Conservation (phyloP, 2,888 invertebrate genomes). For the Heliconius charithonia region DNA sequence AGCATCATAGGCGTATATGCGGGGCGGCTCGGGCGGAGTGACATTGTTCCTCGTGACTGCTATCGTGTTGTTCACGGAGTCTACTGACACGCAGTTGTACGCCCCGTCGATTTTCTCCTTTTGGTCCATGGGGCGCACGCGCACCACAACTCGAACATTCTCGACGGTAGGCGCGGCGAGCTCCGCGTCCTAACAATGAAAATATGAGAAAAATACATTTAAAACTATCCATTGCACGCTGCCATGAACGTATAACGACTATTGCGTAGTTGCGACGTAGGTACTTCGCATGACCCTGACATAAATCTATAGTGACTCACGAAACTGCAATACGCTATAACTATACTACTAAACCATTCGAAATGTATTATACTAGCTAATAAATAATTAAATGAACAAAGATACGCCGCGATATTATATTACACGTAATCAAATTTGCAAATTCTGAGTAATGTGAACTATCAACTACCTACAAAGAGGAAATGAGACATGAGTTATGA, state of each 20-base stretch:
- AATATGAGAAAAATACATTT: constrained; percentile 39
- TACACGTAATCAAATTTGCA: constrained; percentile 44
- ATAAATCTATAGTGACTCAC: constrained; percentile 57
- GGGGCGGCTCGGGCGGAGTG: constrained; percentile 89
- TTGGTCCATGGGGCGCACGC: constrained; percentile 96
- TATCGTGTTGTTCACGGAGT: constrained; percentile 89
- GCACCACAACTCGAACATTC: constrained; percentile 97
- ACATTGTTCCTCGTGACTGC: constrained; percentile 90
- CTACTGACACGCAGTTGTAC: constrained; percentile 89
- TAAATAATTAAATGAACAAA: not conserved
- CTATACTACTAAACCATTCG: constrained; percentile 2
- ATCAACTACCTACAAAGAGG: constrained; percentile 45
- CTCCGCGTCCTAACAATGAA: constrained; percentile 74
- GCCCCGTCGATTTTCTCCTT: constrained; percentile 90
- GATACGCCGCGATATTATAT: constrained; percentile 23
- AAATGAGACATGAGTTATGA: constrained; percentile 53
- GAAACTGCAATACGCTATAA: constrained; percentile 22
- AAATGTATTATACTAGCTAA: constrained; percentile 1
- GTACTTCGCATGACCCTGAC: constrained; percentile 63
- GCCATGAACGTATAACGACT: constrained; percentile 46
- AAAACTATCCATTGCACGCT: constrained; percentile 39
- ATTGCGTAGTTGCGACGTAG: constrained; percentile 56
- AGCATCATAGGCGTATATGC: constrained; percentile 97
- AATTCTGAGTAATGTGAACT: constrained; percentile 45
- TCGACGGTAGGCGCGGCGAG: constrained; percentile 87